These are phyloP conservation scores for Melanerpes formicivorus DNA, from an alignment of 2,113 vertebrate genomes.

Conservation along the genomic window DNA sequence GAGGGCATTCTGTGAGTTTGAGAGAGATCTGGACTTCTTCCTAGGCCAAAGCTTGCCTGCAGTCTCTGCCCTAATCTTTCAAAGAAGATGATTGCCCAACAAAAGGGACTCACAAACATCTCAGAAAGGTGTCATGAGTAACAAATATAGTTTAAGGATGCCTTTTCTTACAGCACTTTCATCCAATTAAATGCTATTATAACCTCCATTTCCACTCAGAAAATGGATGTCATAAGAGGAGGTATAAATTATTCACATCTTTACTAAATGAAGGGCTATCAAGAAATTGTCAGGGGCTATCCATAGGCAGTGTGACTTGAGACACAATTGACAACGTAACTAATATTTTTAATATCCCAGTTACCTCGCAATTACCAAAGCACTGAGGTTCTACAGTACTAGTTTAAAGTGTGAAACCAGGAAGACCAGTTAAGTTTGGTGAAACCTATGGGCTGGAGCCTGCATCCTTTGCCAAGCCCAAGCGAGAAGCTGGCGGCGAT, in stretches of 20 bases:
- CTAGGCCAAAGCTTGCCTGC: neutral
- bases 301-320: conserved; percentile 54
- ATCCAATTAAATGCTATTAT: conserved; percentile 51
- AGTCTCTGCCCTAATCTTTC: neutral
- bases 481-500: neutral
- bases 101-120: neutral
- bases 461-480: neutral
- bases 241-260: conserved; percentile 68
- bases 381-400: neutral
- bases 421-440: conserved; percentile 14
- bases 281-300: conserved; percentile 71
- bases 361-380: conserved; percentile 59
- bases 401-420: neutral
- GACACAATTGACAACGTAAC: conserved; percentile 64
- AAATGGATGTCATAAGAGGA: conserved; percentile 53
- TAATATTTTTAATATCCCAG: conserved; percentile 73
- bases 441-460: neutral
- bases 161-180: conserved; percentile 21
- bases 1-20: neutral
- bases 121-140: neutral
- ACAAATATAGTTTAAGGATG: conserved; percentile 13
- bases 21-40: neutral
- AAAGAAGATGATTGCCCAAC: neutral
- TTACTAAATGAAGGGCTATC: conserved; percentile 67
- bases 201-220: conserved; percentile 38